Percentiles rank a stretch among this genome's conserved stretches.
phyloP scores from a whole-genome alignment of 2,113 vertebrate species.

The Isurus oxyrinchus region DNA sequence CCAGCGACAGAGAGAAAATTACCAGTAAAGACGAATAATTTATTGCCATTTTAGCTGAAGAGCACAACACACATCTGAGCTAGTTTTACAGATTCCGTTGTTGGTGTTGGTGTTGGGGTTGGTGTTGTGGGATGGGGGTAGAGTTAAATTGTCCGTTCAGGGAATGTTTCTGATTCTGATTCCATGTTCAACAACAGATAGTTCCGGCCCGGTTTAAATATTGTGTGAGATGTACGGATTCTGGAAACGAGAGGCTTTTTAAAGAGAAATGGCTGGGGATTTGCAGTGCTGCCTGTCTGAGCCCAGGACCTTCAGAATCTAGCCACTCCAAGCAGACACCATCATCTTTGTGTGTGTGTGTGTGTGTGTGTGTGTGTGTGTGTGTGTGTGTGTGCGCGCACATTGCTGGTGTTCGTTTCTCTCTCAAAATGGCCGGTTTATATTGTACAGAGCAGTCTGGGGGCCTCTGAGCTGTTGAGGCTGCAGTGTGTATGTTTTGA shows the following conservation, averaged over 20 bases:
- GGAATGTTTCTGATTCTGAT: neutral
- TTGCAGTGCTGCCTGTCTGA: neutral
- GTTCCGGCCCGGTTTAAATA: neutral
- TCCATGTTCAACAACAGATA: neutral
- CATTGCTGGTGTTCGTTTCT: no score
- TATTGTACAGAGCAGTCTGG: slow-evolving; percentile 42
- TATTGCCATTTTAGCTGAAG: neutral
- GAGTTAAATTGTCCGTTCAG: neutral
- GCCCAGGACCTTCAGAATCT: no score
- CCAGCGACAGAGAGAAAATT: neutral
- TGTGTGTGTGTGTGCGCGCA: slow-evolving; percentile 18
- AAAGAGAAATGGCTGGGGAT: no score
- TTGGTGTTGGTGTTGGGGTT: no score
- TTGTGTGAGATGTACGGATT: neutral
- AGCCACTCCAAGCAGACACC: neutral
- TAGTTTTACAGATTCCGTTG: neutral
- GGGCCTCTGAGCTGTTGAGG: neutral
- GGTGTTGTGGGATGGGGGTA: neutral
- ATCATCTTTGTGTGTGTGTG: slow-evolving; percentile 35
- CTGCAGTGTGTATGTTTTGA: slow-evolving; percentile 41
- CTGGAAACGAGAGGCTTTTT: neutral
- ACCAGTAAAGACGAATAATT: neutral
- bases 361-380: neutral
- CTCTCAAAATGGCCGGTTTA: slow-evolving; percentile 47
- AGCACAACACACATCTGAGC: neutral